Percentiles rank a stretch among this genome's conserved stretches.
Conservation (phyloP, 1,140 invertebrate species). For the Cydia strobilella region DNA sequence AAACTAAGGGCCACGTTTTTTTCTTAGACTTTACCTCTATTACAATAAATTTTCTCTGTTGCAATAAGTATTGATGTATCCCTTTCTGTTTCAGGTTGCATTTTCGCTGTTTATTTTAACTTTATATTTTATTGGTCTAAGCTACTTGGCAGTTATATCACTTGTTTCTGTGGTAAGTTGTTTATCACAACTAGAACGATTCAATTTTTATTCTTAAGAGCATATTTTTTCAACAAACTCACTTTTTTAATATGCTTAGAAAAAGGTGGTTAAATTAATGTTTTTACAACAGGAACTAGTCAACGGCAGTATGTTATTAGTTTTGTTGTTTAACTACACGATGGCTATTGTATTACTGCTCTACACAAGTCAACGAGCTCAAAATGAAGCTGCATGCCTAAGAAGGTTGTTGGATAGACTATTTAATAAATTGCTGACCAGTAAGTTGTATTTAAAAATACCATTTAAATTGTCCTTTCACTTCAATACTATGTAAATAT, state of each 20-base stretch:
- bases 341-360: not conserved
- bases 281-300: not conserved
- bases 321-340: conserved; percentile 2
- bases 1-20: too few relatives aligned
- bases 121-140: not conserved
- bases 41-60: too few relatives aligned
- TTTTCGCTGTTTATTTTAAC: conserved; percentile 16
- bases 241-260: too few relatives aligned
- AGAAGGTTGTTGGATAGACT: not conserved
- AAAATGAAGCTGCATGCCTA: not conserved
- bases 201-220: too few relatives aligned
- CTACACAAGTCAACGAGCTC: not conserved
- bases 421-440: not conserved
- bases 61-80: not conserved
- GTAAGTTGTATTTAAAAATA: not conserved
- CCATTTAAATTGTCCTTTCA: too few relatives aligned
- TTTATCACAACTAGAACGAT: too few relatives aligned
- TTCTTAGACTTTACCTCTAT: too few relatives aligned
- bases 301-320: not conserved
- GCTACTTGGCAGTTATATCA: not conserved
- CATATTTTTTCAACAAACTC: too few relatives aligned
- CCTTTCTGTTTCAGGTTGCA: conserved; percentile 7
- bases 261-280: too few relatives aligned
- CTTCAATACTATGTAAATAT: too few relatives aligned
- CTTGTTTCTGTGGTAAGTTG: not conserved